Percentiles rank a stretch among this genome's conserved stretches.
phyloP scores from a whole-genome alignment of 2,888 invertebrate genomes.

The Baronia brevicornis region DNA sequence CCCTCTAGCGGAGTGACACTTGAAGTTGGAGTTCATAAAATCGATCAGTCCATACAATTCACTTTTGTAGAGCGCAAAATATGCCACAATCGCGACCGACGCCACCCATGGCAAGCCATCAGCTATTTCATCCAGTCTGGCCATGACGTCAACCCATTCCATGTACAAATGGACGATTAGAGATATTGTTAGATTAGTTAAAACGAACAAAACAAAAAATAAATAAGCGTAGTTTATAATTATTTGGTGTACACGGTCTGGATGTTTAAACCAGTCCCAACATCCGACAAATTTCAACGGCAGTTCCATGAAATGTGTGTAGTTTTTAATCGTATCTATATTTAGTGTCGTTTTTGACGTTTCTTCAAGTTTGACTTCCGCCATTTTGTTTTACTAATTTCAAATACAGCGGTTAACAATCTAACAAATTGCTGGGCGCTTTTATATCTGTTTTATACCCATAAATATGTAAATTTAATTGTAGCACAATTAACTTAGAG shows the following conservation, averaged over 20 bases:
- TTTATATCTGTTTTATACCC: no score
- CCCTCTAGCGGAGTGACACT: conserved; percentile 52
- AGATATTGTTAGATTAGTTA: conserved; percentile 30
- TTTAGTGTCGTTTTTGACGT: conserved; percentile 20
- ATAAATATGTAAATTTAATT: no score
- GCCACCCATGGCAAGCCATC: conserved; percentile 49
- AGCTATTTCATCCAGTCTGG: conserved; percentile 44
- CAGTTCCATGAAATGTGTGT: conserved; percentile 38
- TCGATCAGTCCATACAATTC: conserved; percentile 42
- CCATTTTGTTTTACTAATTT: no score
- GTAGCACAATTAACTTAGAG: no score
- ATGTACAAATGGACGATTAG: conserved; percentile 42
- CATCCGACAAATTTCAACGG: conserved; percentile 51
- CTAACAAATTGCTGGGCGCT: no score
- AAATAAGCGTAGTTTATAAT: conserved; percentile 45
- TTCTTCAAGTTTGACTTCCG: no score
- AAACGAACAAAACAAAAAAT: conserved; percentile 39
- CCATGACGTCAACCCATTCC: conserved; percentile 52
- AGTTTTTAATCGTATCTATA: conserved; percentile 29
- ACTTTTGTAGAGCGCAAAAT: conserved; percentile 40
- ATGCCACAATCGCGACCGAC: conserved; percentile 43
- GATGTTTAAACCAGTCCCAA: conserved; percentile 50
- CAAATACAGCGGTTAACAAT: no score
- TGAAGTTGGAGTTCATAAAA: conserved; percentile 50
- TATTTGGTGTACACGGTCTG: conserved; percentile 26